A percentile compares a stretch with the other conserved stretches of the same genome.
Conservation (phyloP, 2,113 vertebrate genomes). For the Eurypyga helias region DNA sequence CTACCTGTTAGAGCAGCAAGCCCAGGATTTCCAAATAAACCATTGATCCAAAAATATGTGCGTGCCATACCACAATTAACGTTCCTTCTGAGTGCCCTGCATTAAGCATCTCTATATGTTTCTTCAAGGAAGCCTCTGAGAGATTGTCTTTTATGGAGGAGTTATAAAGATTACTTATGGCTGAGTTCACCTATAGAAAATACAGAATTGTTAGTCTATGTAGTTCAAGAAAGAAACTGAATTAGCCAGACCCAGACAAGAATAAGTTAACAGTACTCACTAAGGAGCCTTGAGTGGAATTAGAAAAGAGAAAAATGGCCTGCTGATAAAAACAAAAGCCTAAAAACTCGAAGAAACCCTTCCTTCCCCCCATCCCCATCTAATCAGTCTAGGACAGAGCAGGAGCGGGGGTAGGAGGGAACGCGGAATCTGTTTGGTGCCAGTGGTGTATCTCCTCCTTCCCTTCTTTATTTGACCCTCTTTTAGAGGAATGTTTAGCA, state of each 20-base stretch:
- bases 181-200: conserved; percentile 83
- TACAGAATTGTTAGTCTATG: conserved; percentile 75
- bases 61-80: conserved; percentile 61
- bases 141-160: conserved; percentile 63
- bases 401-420: background rate
- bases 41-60: background rate
- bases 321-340: conserved; percentile 65
- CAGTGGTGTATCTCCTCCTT: conserved; percentile 53
- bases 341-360: conserved; percentile 29
- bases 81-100: conserved; percentile 51
- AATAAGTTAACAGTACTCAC: conserved; percentile 75
- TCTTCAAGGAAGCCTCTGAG: conserved; percentile 72
- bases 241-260: conserved; percentile 67
- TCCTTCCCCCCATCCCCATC: background rate
- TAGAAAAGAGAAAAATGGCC: conserved; percentile 55
- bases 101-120: conserved; percentile 35
- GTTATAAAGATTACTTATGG: conserved; percentile 81
- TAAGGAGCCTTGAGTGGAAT: conserved; percentile 73
- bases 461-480: conserved; percentile 72
- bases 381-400: background rate
- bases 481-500: conserved; percentile 69
- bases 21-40: background rate
- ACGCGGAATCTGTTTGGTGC: background rate
- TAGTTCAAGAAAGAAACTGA: conserved; percentile 75
- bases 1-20: conserved; percentile 41